These are phyloP conservation scores for Mormoops blainvillei DNA, from an alignment of 2,113 vertebrate species.

Conservation along the genomic window DNA sequence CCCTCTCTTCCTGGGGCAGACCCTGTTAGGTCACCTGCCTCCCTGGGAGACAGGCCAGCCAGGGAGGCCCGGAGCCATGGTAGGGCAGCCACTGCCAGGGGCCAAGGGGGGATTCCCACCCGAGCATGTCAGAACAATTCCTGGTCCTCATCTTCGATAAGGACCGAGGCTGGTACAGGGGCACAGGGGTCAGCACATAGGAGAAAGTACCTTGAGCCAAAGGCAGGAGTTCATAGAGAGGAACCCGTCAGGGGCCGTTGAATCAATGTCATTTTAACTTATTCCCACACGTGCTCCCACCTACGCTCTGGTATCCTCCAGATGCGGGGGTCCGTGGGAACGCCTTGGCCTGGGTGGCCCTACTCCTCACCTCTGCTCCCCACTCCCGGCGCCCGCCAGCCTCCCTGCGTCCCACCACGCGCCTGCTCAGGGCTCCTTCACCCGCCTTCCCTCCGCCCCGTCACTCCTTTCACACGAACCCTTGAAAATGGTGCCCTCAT, in stretches of 20 bases:
- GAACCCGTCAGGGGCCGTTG: not conserved
- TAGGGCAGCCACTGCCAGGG: rapidly evolving
- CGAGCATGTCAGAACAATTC: not conserved
- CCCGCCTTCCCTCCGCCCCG: rapidly evolving
- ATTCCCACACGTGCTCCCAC: rapidly evolving
- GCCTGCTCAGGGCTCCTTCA: not conserved
- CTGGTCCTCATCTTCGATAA: rapidly evolving
- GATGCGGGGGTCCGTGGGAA: rapidly evolving
- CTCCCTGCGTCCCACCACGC: not conserved
- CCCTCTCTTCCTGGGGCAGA: not conserved
- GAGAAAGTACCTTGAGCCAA: not conserved
- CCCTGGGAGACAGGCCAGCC: not conserved
- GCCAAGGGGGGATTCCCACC: not conserved
- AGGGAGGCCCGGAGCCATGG: not conserved
- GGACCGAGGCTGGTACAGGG: not conserved
- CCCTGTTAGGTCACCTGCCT: not conserved
- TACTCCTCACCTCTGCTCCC: rapidly evolving
- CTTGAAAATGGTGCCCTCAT: rapidly evolving
- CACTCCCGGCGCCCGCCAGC: not conserved
- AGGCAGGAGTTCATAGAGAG: not conserved
- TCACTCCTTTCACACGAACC: not conserved
- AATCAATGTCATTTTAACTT: not conserved
- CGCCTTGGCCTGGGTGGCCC: not conserved
- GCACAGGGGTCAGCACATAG: not conserved
- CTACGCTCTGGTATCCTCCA: not conserved